Conservation (phyloP, 2,797 vertebrate species). For the Chrysolophus pictus region DNA sequence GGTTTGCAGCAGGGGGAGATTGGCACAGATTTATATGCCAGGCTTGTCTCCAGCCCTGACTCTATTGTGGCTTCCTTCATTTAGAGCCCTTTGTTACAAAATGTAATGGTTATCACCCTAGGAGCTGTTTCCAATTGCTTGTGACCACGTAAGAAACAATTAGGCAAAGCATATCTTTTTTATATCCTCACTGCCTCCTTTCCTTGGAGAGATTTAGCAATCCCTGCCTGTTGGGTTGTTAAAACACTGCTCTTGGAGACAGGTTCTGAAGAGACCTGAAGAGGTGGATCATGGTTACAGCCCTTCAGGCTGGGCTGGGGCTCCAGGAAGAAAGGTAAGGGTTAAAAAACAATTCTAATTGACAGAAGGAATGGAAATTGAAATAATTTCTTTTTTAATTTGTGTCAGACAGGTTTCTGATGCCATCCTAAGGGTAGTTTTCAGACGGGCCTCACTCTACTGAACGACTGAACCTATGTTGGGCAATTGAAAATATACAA, state of each 20-base stretch:
- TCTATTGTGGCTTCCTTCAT: slow-evolving; percentile 56
- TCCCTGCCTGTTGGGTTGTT: slow-evolving; percentile 33
- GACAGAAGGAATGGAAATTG: neutral
- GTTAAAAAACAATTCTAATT: neutral
- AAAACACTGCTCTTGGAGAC: slow-evolving; percentile 24
- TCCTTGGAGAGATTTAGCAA: slow-evolving; percentile 65
- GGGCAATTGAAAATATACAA: neutral
- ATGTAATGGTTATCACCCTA: slow-evolving; percentile 69
- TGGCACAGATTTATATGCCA: slow-evolving; percentile 56
- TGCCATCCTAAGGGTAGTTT: neutral
- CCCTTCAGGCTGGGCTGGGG: fast-evolving
- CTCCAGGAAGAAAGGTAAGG: neutral
- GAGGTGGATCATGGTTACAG: neutral
- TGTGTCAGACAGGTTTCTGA: neutral
- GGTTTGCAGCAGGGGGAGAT: neutral
- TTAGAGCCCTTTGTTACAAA: slow-evolving; percentile 66
- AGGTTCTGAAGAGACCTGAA: neutral
- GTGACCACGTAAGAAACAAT: slow-evolving; percentile 60
- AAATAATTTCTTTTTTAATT: neutral
- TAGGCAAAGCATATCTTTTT: slow-evolving; percentile 76
- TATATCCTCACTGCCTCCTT: slow-evolving; percentile 59
- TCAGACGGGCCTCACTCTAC: neutral
- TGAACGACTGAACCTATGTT: neutral
- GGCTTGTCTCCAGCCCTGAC: slow-evolving; percentile 36
- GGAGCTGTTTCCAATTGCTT: slow-evolving; percentile 66